phyloP scores from a whole-genome alignment of 2,888 invertebrate species.

The Acleris laterana region DNA sequence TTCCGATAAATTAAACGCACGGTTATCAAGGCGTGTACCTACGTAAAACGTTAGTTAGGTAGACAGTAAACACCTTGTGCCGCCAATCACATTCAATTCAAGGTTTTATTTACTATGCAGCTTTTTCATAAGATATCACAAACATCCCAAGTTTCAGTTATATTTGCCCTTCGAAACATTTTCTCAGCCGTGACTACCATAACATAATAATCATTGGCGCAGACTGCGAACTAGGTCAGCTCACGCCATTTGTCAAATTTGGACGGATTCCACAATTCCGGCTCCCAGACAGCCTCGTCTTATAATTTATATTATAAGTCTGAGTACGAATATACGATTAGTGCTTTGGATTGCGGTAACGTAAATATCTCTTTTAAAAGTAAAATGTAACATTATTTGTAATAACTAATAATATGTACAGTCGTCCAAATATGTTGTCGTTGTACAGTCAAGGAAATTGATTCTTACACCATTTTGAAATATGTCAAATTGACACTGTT shows the following conservation, averaged over 20 bases:
- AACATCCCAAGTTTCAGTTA: background rate
- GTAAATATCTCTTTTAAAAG: background rate
- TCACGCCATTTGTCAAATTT: slow-evolving; percentile 26
- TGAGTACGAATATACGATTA: background rate
- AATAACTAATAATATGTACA: too few species aligned
- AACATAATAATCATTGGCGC: slow-evolving; percentile 9
- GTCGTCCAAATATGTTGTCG: too few species aligned
- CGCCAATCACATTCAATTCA: slow-evolving; percentile 15
- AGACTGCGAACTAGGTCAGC: slow-evolving; percentile 25
- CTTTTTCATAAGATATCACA: slow-evolving; percentile 1
- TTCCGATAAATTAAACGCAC: too few species aligned
- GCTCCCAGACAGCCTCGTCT: slow-evolving; percentile 11
- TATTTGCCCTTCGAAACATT: slow-evolving; percentile 21
- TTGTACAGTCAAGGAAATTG: too few species aligned
- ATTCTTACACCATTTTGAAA: too few species aligned
- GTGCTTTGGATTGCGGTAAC: background rate
- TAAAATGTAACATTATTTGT: background rate
- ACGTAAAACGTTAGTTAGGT: background rate
- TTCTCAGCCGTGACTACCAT: slow-evolving; percentile 23
- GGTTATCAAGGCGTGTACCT: background rate
- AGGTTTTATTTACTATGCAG: slow-evolving; percentile 9
- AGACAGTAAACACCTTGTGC: slow-evolving; percentile 6
- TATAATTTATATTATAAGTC: slow-evolving; percentile 9
- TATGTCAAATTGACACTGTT: too few species aligned
- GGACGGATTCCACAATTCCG: slow-evolving; percentile 22